Conservation (phyloP, 23 tunicate genomes). For the Pegea sp. region DNA sequence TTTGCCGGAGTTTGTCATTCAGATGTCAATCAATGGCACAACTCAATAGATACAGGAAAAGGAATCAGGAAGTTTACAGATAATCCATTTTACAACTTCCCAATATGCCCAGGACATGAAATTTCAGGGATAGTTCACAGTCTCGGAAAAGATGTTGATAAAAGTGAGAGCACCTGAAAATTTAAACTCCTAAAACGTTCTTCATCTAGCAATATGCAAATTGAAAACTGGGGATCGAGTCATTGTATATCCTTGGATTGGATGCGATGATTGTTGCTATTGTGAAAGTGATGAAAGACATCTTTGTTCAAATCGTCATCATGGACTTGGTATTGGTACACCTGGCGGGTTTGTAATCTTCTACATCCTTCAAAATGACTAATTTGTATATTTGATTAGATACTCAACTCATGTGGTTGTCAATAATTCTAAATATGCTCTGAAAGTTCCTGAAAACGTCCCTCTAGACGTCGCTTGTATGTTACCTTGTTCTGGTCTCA, state of each 20-base stretch:
- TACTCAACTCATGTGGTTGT: conserved; percentile 33
- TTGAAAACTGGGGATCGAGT: conserved; percentile 39
- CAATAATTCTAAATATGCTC: conserved; percentile 6
- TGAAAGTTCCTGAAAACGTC: conserved; percentile 39
- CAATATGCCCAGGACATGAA: conserved; percentile 62
- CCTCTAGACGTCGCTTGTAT: conserved; percentile 69
- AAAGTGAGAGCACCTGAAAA: no score
- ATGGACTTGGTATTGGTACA: conserved; percentile 11
- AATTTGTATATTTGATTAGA: conserved; percentile 1
- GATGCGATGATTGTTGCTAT: conserved; percentile 36
- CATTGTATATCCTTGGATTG: conserved; percentile 42
- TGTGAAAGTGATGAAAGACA: conserved; percentile 7
- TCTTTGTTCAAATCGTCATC: conserved; percentile 9
- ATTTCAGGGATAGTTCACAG: conserved; percentile 46
- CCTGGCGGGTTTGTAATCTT: conserved; percentile 49
- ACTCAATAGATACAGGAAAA: conserved; percentile 24
- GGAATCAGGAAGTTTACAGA: conserved; percentile 9
- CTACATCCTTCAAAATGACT: no score
- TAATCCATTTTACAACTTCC: conserved; percentile 28
- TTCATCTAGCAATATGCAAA: conserved; percentile 2
- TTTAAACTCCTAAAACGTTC: no score
- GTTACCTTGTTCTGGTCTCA: conserved; percentile 66
- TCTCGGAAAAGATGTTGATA: conserved; percentile 3
- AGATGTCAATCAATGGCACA: conserved; percentile 41
- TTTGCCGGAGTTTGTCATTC: conserved; percentile 57